Base-by-base conservation (phyloP, 2,797 vertebrate species). In the Aldrovandia affinis region DNA sequence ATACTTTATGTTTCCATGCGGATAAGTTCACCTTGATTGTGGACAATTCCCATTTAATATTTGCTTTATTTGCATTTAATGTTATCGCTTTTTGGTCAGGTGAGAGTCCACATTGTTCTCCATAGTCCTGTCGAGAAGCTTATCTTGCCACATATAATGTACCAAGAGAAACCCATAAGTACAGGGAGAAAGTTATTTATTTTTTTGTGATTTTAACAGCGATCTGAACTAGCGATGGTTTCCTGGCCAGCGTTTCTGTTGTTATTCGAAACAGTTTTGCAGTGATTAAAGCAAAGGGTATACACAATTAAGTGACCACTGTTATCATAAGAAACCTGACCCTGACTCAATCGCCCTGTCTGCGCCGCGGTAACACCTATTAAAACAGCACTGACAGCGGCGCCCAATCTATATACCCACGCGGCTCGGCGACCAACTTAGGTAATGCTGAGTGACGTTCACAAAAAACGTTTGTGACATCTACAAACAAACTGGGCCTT, bases 241-340 rank as follows among this genome's bases (percentile, higher is more conserved):
- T 89, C 57, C 52, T 22, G 81, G 82, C 88, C 86, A 88, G 89
- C 85, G 89, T 92, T 90, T 89, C 89, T 89, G 89, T 89, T 92
- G 86, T 87, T 89, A 90, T 89, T 89, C 91, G 90, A 79, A 89
- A 88, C 84, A 89, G 88, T 92, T 91, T 92, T 91, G 73, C 88
- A 90, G 88, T 92, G 91, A 94, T 94, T 94, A 92, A 90, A 94
- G 90, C 89, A 92, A 91, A 90, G n/a, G 90, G 89, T 93, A 91
- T 87, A 91, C 89, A 92, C 89, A 91, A 93, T 93, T 90, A 93
- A 81, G 90, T 89, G 87, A 89, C 86, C 89, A 90, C 87, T 93
- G 90, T 93, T 92, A 91, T 92, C 88, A 90, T 84, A 90, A 81
- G 91, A 94, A 94, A 94, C 86, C 70, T 86, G 87, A 93, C 88